phyloP scores from a whole-genome alignment of 2,888 invertebrate species.

The Parapristionchus giblindavisi region DNA sequence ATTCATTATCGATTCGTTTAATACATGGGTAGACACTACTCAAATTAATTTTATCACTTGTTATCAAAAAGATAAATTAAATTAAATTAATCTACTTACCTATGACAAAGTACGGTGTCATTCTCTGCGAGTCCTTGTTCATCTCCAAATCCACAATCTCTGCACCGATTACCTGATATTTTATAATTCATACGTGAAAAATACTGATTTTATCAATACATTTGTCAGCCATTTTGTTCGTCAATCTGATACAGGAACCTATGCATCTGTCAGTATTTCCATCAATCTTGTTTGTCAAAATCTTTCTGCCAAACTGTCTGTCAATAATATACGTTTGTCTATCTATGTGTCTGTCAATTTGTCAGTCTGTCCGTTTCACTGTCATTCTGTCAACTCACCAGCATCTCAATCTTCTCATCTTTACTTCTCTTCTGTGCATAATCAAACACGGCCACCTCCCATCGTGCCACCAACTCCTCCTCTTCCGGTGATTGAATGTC shows the following conservation, averaged over 20 bases:
- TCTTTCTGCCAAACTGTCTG: background rate
- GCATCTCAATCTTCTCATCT: slow-evolving; percentile 49
- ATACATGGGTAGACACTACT: background rate
- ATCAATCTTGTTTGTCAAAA: background rate
- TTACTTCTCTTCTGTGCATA: slow-evolving; percentile 46
- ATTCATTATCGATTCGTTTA: background rate
- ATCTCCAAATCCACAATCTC: slow-evolving; percentile 69
- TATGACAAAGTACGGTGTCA: slow-evolving; percentile 62
- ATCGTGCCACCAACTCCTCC: slow-evolving; percentile 51
- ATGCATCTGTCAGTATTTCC: background rate
- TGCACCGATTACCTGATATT: slow-evolving; percentile 60
- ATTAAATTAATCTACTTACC: slow-evolving; percentile 44
- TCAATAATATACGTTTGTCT: background rate
- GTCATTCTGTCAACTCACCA: slow-evolving; percentile 48
- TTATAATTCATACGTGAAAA: background rate
- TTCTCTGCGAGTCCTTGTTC: slow-evolving; percentile 65
- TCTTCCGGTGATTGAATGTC: slow-evolving; percentile 48
- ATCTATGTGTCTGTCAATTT: background rate
- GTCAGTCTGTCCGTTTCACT: background rate
- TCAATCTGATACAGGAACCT: background rate
- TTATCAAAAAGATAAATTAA: background rate
- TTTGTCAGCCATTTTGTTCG: background rate
- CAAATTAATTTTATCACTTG: too few species aligned
- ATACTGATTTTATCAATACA: background rate
- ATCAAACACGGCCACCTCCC: slow-evolving; percentile 59